Percentiles rank a stretch among this genome's conserved stretches.
Evolutionary conservation across 2,888 invertebrate genomes (phyloP).

Genomic region (Machimus rusticus): DNA sequence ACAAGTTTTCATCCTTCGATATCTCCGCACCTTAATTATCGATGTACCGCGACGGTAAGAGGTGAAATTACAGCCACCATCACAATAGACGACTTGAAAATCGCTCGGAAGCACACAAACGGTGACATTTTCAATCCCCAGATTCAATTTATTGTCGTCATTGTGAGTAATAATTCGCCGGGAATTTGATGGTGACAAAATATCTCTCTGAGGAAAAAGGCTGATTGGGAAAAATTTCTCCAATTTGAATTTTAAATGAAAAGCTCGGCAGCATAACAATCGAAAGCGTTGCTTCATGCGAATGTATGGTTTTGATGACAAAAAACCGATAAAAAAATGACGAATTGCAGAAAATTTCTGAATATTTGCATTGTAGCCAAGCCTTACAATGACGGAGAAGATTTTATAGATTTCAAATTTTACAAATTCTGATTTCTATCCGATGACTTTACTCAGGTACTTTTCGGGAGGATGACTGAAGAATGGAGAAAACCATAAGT

Average conservation of each 20-base stretch:
- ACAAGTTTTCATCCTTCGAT: background rate
- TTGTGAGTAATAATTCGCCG: background rate
- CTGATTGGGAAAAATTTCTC: slow-evolving; percentile 12
- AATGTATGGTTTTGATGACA: background rate
- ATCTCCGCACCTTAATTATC: background rate
- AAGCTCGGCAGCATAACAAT: slow-evolving; percentile 12
- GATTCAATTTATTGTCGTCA: background rate
- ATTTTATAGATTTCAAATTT: background rate
- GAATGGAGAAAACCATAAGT: background rate
- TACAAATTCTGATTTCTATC: background rate
- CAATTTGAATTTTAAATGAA: slow-evolving; percentile 25
- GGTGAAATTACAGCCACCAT: background rate
- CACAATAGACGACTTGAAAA: background rate
- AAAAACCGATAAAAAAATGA: background rate
- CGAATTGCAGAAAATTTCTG: background rate
- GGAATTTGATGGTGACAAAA: slow-evolving; percentile 2
- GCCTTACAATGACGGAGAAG: background rate
- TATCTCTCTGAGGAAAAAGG: slow-evolving; percentile 7
- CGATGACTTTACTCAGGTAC: background rate
- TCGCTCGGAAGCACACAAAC: background rate
- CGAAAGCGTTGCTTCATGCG: background rate
- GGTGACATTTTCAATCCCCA: background rate
- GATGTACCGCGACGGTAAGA: background rate
- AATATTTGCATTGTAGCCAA: background rate
- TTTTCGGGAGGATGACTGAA: background rate